A percentile compares a stretch with the other conserved stretches of the same genome.
These are phyloP conservation scores for Myripristis jacobus DNA, from an alignment of 2,797 vertebrate species.

Conservation along the genomic window DNA sequence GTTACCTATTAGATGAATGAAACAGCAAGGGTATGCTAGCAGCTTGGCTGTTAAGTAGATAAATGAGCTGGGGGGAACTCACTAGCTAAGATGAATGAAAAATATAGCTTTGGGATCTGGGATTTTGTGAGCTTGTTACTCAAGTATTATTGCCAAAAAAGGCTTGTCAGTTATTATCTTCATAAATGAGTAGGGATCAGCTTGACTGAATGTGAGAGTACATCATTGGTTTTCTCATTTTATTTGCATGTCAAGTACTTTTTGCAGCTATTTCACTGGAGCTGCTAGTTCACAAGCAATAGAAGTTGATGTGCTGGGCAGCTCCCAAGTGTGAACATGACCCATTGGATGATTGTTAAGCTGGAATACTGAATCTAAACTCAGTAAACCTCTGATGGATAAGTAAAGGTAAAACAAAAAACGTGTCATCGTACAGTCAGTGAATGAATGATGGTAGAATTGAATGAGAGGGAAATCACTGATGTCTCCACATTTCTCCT, in stretches of 20 bases:
- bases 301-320: not conserved
- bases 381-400: not conserved
- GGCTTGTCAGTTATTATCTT: slow-evolving; percentile 12
- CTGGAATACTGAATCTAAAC: not conserved
- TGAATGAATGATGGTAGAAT: not conserved
- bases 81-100: slow-evolving; percentile 48
- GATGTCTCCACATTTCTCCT: not conserved
- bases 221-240: slow-evolving; percentile 6
- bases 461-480: not conserved
- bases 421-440: not conserved
- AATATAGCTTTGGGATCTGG: slow-evolving; percentile 35
- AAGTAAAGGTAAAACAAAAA: no score
- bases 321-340: not conserved
- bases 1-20: slow-evolving; percentile 69
- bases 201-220: not conserved
- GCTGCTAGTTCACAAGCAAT: not conserved
- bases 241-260: not conserved
- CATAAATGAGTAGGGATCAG: slow-evolving; percentile 4
- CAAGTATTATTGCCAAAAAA: slow-evolving; percentile 26
- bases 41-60: slow-evolving; percentile 51
- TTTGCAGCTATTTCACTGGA: not conserved
- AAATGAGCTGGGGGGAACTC: slow-evolving; percentile 59
- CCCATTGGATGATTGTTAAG: not conserved
- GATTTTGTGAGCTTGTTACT: slow-evolving; percentile 28
- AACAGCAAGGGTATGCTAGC: slow-evolving; percentile 32